These are phyloP conservation scores for Stenodera caucasica DNA, from an alignment of 2,888 invertebrate genomes.

Conservation along the genomic window DNA sequence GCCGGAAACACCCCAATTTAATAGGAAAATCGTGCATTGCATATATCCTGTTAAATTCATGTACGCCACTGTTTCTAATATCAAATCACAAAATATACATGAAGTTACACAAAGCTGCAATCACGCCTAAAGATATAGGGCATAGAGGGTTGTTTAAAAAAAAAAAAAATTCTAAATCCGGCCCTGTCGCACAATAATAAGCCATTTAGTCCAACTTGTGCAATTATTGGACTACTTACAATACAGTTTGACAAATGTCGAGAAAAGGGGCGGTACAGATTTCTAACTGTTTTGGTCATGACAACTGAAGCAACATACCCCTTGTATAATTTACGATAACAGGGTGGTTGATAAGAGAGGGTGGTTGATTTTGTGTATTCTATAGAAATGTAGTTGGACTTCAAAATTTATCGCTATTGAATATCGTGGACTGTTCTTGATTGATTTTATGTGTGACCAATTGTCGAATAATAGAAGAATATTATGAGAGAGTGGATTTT, in stretches of 20 bases:
- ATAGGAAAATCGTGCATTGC: not conserved
- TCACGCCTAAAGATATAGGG: too few relatives aligned
- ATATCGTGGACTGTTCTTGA: slow-evolving; percentile 15
- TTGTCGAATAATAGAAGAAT: not conserved
- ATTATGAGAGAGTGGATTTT: not conserved
- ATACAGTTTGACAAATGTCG: slow-evolving; percentile 8
- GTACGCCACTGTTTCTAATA: not conserved
- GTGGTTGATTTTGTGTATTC: not conserved
- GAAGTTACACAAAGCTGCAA: too few relatives aligned
- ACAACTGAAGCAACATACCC: slow-evolving; percentile 8
- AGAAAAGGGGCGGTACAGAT: slow-evolving; percentile 22
- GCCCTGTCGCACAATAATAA: slow-evolving; percentile 11
- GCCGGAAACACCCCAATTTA: not conserved
- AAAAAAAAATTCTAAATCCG: too few relatives aligned
- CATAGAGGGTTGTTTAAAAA: too few relatives aligned
- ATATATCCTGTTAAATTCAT: not conserved
- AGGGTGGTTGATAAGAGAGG: not conserved
- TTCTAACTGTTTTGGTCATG: slow-evolving; percentile 21
- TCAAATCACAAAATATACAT: too few relatives aligned
- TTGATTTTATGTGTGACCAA: slow-evolving; percentile 7
- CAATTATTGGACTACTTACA: slow-evolving; percentile 18
- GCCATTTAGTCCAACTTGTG: slow-evolving; percentile 19
- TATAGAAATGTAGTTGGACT: not conserved
- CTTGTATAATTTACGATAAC: not conserved
- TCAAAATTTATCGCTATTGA: slow-evolving; percentile 2